Evolutionary conservation across 2,113 vertebrate genomes (phyloP).

Genomic region (Ophiodon elongatus): DNA sequence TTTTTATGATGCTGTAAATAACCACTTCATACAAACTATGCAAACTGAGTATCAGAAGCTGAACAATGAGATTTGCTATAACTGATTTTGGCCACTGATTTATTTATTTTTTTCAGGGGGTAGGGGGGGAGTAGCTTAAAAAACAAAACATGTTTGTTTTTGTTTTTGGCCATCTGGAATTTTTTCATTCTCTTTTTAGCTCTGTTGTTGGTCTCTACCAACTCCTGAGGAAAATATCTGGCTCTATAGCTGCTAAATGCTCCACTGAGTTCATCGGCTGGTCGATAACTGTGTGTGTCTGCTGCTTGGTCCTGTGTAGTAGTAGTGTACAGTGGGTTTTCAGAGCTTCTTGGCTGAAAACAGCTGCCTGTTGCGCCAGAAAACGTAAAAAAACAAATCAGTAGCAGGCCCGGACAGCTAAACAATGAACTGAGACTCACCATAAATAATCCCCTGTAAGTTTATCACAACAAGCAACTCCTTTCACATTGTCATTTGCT

Average conservation of each 20-base stretch:
- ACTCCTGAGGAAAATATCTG: neutral
- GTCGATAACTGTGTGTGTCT: neutral
- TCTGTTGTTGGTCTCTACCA: slow-evolving; percentile 1
- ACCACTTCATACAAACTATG: neutral
- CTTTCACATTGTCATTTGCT: neutral
- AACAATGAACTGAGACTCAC: neutral
- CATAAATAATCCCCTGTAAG: neutral
- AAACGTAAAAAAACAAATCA: neutral
- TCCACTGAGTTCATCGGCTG: neutral
- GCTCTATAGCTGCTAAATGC: neutral
- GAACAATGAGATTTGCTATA: neutral
- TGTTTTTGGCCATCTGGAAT: neutral
- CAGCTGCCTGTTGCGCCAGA: neutral
- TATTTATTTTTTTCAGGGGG: neutral
- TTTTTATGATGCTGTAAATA: neutral
- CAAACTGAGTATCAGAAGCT: neutral
- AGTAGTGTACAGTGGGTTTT: neutral
- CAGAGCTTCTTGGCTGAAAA: neutral
- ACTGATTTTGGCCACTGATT: neutral
- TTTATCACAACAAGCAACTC: neutral
- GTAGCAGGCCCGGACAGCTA: neutral
- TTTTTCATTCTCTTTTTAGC: neutral
- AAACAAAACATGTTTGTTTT: neutral
- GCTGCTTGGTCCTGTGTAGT: neutral
- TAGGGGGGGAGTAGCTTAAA: neutral